phyloP scores from a whole-genome alignment of 1,140 invertebrate species.

The Zophobas morio region DNA sequence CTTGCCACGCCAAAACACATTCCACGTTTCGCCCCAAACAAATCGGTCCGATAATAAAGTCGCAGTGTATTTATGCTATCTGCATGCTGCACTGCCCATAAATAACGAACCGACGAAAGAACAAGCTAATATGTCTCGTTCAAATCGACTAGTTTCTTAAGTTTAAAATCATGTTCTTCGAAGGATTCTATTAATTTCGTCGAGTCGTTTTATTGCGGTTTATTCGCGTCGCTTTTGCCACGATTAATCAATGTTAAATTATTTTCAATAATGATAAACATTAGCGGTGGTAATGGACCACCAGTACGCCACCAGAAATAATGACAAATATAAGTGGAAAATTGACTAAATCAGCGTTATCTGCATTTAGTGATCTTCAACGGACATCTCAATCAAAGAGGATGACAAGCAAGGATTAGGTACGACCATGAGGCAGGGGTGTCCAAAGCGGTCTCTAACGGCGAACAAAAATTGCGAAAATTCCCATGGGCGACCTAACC shows the following conservation, averaged over 20 bases:
- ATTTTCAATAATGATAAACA: constrained; percentile 29
- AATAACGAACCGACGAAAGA: constrained; percentile 36
- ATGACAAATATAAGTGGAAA: constrained; percentile 55
- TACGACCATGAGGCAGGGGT: constrained; percentile 38
- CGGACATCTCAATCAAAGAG: constrained; percentile 53
- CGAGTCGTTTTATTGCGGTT: background rate
- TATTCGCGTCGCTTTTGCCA: background rate
- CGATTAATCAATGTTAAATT: constrained; percentile 6
- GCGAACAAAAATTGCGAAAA: too few relatives aligned
- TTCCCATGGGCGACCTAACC: background rate
- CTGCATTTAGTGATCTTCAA: constrained; percentile 53
- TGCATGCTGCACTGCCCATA: constrained; percentile 43
- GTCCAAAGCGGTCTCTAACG: constrained; percentile 6
- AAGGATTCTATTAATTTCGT: constrained; percentile 19
- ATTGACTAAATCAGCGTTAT: constrained; percentile 54
- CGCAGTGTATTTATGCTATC: constrained; percentile 41
- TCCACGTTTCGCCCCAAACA: constrained; percentile 20
- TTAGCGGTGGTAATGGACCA: constrained; percentile 22
- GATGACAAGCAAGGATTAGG: constrained; percentile 50
- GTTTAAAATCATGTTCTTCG: constrained; percentile 52
- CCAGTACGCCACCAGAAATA: constrained; percentile 33
- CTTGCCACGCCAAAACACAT: too few relatives aligned
- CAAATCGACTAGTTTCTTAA: constrained; percentile 53
- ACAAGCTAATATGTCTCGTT: constrained; percentile 52
- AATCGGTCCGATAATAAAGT: constrained; percentile 48